Conservation (phyloP, 2,113 vertebrate species). For the Elachura formosa region DNA sequence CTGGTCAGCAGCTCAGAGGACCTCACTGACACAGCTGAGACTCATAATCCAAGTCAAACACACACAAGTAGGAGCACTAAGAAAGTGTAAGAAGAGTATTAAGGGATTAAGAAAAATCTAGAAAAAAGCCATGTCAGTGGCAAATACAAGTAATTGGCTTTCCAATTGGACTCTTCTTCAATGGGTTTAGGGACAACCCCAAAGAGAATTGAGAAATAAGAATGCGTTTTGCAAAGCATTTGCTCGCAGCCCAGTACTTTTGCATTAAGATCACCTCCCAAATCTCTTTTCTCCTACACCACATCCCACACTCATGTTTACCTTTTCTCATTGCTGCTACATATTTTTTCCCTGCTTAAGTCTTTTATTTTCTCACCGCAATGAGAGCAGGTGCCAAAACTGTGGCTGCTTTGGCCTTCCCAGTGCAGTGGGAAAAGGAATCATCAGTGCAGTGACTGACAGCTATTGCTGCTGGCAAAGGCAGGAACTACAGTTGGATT, state of each 20-base stretch:
- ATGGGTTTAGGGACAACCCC: background rate
- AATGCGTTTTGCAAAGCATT: background rate
- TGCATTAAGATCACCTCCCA: background rate
- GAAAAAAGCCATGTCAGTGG: background rate
- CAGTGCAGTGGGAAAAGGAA: background rate
- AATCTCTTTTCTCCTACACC: background rate
- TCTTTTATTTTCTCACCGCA: background rate
- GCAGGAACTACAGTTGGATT: background rate
- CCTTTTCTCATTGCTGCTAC: background rate
- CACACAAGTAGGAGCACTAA: background rate
- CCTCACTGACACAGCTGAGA: background rate
- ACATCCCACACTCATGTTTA: background rate
- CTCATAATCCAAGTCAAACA: conserved; percentile 29
- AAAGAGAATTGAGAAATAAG: background rate
- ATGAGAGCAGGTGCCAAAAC: background rate
- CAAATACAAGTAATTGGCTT: background rate
- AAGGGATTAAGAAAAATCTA: background rate
- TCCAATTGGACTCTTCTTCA: background rate
- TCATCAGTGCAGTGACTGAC: background rate
- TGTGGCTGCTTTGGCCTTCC: background rate
- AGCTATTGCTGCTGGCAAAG: background rate
- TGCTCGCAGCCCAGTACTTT: background rate
- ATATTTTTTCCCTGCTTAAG: background rate
- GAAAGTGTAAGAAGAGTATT: background rate
- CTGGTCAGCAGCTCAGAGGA: background rate